Percentiles rank a stretch among this genome's conserved stretches.
Evolutionary conservation across 2,797 vertebrate species (phyloP).

Genomic region (Acanthurus leucopareius): DNA sequence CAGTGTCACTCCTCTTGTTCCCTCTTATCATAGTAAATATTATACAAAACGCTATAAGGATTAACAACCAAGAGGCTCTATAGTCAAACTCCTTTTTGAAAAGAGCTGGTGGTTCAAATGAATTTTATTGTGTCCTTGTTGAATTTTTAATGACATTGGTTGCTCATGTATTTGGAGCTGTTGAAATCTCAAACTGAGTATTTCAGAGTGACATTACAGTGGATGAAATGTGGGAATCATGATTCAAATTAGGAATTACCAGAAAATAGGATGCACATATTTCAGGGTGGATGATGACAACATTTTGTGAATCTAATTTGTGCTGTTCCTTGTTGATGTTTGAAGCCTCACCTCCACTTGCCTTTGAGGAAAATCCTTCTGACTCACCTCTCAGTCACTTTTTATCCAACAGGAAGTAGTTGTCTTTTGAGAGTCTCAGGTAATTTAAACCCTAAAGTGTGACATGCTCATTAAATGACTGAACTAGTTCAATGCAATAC

Average conservation of each 20-base stretch:
- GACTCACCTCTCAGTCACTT: conserved; percentile 19
- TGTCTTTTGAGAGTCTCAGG: conserved; percentile 79
- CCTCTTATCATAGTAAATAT: conserved; percentile 6
- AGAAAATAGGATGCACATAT: conserved; percentile 39
- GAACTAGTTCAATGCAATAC: conserved; percentile 57
- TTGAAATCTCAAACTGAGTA: conserved; percentile 28
- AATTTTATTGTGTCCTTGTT: conserved; percentile 46
- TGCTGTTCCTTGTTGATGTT: conserved; percentile 25
- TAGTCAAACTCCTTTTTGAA: conserved; percentile 17
- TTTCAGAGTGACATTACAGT: conserved; percentile 25
- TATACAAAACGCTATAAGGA: conserved; percentile 15
- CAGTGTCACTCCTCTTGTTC: conserved; percentile 18
- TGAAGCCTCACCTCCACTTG: conserved; percentile 44
- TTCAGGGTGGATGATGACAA: conserved; percentile 45
- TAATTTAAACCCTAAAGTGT: conserved; percentile 59
- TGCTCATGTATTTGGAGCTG: conserved; percentile 3
- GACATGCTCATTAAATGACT: conserved; percentile 29
- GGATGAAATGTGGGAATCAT: conserved; percentile 47
- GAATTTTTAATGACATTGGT: conserved; percentile 39
- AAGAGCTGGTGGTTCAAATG: conserved; percentile 24
- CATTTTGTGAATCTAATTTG: conserved; percentile 24
- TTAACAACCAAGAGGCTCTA: conserved; percentile 16
- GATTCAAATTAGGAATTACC: conserved; percentile 24
- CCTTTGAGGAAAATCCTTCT: conserved; percentile 38
- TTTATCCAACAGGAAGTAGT: conserved; percentile 52